Base-by-base conservation (phyloP, 2,113 vertebrate genomes). In the Numida meleagris region DNA sequence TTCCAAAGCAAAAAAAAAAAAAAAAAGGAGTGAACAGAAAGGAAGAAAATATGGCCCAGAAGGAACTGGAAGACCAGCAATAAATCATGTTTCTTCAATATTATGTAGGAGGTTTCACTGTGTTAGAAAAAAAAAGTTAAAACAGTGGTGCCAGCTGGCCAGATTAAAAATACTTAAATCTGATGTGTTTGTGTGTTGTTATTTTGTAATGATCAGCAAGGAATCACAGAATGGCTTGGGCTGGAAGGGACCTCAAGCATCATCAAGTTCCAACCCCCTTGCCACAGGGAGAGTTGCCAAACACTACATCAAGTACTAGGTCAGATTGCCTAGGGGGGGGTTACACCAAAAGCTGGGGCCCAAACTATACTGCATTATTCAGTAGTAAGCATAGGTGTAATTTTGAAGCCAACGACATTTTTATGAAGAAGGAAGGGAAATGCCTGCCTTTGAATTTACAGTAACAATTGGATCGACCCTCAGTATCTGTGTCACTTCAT, bases 401-500 rank as follows among this genome's bases (percentile, higher is more conserved):
- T 82, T 95, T 96, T 85, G 83, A 75, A 77, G 76, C 23, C 80
- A 91, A 62, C 85, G 88, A 91, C 2, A 36, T 51, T 93, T 88
- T 73, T 48, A 75, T 72, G 87, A 94, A 94, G 68, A 93, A 94
- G 85, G 33, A 97, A 84, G 46, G 78, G 78, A 95, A 95, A 96
- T 25, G 27, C 24, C 65, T 89, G 71, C 70, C 94, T 75, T 75
- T 81, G 86, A 83, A 96, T 96, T 94, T 82, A 86, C 16, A 65
- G 40, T 81, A 82, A 92, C 86, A 96, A 91, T 31, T 88, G 29
- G 51, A 13, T n/a, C 43, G 82, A 73, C 31, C 14, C 8, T 82
- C 36, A 73, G 36, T 45, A 79, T 48, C 20, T 4, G 31, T 27
- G 14, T 53, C 88, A 73, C 29, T 91, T 80, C 50, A 62, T 70